These are phyloP conservation scores for Odobenus rosmarus DNA, from an alignment of 2,113 vertebrate genomes.

Conservation along the genomic window DNA sequence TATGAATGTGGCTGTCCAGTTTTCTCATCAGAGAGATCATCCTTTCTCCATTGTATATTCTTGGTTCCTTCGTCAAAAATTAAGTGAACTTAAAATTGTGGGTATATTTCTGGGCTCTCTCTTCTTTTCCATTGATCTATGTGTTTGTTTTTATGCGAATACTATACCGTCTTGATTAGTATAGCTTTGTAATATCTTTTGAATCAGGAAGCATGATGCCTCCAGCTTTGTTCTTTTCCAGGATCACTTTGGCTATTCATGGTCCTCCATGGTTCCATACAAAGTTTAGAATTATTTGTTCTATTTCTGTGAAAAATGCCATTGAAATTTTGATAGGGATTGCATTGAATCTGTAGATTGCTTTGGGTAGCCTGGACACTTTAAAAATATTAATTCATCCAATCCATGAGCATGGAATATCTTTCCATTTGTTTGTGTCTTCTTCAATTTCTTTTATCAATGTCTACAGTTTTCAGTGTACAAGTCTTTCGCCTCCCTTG, in stretches of 20 bases:
- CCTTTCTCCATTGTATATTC: not conserved
- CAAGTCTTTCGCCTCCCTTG: not conserved
- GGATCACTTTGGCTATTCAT: not conserved
- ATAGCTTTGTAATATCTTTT: not conserved
- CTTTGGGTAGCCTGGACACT: not conserved
- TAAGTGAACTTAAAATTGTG: not conserved
- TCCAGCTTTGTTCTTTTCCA: slow-evolving; percentile 8
- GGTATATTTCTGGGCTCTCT: not conserved
- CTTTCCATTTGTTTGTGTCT: not conserved
- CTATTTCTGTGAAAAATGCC: not conserved
- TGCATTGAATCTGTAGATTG: not conserved
- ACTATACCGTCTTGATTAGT: not conserved
- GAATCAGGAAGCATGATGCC: not conserved
- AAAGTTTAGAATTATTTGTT: not conserved
- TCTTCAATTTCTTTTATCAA: not conserved
- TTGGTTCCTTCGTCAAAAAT: not conserved
- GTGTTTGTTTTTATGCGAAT: not conserved
- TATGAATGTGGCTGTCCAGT: not conserved
- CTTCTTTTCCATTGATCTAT: not conserved
- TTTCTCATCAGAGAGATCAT: not conserved
- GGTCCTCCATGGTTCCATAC: not conserved
- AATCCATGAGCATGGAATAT: not conserved
- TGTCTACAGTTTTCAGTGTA: not conserved
- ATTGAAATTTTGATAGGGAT: not conserved
- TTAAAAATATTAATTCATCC: slow-evolving; percentile 6